Conservation (phyloP, 2,113 vertebrate species). For the Paradisaea rubra region DNA sequence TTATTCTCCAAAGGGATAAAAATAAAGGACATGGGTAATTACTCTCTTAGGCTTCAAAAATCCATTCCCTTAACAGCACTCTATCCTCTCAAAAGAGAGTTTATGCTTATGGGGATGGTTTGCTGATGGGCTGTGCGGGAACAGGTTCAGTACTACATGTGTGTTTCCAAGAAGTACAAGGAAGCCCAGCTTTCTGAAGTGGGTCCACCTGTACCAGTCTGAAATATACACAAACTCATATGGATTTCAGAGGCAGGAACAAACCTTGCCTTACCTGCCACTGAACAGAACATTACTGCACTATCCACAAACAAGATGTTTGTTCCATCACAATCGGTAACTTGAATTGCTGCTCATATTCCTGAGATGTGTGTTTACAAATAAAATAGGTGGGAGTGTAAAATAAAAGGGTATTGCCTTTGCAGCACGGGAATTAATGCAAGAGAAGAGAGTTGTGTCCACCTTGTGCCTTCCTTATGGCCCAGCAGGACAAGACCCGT, state of each 20-base stretch:
- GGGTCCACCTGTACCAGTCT: not conserved
- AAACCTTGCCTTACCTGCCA: not conserved
- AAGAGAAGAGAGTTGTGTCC: not conserved
- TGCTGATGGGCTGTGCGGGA: not conserved
- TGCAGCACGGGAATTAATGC: not conserved
- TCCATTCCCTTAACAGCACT: not conserved
- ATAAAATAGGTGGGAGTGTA: fast-evolving
- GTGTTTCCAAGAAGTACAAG: not conserved
- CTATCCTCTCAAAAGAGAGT: not conserved
- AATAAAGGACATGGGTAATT: not conserved
- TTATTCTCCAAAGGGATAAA: not conserved
- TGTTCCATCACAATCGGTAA: not conserved
- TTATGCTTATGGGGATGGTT: not conserved
- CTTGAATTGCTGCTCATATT: not conserved
- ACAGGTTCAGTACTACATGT: not conserved
- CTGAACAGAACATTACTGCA: not conserved
- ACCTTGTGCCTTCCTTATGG: not conserved
- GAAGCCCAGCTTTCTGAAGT: not conserved
- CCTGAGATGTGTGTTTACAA: not conserved
- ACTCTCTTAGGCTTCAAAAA: not conserved
- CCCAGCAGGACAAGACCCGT: not conserved
- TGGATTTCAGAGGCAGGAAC: not conserved
- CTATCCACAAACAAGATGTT: not conserved
- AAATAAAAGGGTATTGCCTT: not conserved
- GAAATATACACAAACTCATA: not conserved